Evolutionary conservation across 2,113 vertebrate species (phyloP).

Genomic region (Heterochromis multidens): DNA sequence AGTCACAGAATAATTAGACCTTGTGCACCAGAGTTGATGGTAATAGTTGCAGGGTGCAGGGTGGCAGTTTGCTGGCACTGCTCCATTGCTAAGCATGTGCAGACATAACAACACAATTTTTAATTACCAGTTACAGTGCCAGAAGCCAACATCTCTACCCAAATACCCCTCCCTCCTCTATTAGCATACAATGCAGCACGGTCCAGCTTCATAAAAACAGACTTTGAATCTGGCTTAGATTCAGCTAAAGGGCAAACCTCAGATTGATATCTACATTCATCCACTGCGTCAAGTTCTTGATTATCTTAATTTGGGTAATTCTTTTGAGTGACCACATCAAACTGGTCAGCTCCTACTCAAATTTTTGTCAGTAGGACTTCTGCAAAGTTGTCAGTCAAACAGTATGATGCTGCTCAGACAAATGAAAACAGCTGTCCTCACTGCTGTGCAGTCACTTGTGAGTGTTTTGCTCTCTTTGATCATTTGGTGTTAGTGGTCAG

Average conservation of each 20-base stretch:
- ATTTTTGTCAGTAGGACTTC: not conserved
- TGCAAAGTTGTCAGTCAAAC: not conserved
- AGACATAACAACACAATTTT: conserved; percentile 31
- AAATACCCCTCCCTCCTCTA: not conserved
- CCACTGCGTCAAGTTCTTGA: not conserved
- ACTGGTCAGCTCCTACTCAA: not conserved
- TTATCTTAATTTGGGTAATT: not conserved
- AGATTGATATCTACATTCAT: not conserved
- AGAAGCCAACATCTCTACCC: not conserved
- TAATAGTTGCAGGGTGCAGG: conserved; percentile 4
- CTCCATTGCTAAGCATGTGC: not conserved
- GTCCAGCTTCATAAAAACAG: not conserved
- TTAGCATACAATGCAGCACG: not conserved
- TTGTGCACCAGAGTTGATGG: not conserved
- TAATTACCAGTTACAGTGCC: conserved; percentile 32
- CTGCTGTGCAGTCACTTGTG: not conserved
- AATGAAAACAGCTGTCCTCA: not conserved
- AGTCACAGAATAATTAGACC: conserved; percentile 11
- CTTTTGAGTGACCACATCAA: not conserved
- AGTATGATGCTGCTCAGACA: not conserved
- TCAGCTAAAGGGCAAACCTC: not conserved
- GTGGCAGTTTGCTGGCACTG: not conserved
- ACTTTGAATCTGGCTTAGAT: not conserved
- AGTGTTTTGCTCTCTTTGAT: not conserved
- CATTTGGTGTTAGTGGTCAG: not conserved